Conservation (phyloP, 1,140 invertebrate species). For the Drosophila hydei region DNA sequence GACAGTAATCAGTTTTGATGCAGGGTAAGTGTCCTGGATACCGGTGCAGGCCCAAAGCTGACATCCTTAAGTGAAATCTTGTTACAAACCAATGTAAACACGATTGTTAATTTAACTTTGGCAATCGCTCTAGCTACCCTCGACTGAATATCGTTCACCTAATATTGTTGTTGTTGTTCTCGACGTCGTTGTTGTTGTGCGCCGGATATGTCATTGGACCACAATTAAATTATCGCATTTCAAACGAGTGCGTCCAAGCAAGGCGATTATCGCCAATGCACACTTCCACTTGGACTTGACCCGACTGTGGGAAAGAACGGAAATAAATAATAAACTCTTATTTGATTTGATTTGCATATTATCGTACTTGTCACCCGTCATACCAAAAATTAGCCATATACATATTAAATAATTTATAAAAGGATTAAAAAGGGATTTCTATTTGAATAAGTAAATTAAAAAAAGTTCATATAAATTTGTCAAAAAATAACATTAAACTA, state of each 20-base stretch:
- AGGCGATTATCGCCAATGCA: slow-evolving; percentile 38
- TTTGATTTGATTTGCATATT: slow-evolving; percentile 78
- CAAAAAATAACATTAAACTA: no score
- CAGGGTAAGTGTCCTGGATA: slow-evolving; percentile 51
- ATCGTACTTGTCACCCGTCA: slow-evolving; percentile 13
- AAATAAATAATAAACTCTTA: slow-evolving; percentile 53
- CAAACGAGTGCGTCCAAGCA: slow-evolving; percentile 59
- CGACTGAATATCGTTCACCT: slow-evolving; percentile 4
- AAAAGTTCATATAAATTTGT: no score
- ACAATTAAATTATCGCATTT: slow-evolving; percentile 83
- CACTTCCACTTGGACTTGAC: slow-evolving; percentile 39
- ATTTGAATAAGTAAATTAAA: no score
- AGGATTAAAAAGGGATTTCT: background rate
- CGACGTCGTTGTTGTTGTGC: slow-evolving; percentile 23
- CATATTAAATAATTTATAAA: slow-evolving; percentile 14
- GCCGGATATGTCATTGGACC: slow-evolving; percentile 69
- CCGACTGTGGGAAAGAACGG: slow-evolving; percentile 68
- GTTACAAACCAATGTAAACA: slow-evolving; percentile 84
- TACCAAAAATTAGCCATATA: slow-evolving; percentile 43
- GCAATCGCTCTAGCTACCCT: slow-evolving; percentile 50
- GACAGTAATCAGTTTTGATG: slow-evolving; percentile 82
- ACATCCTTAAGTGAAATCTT: slow-evolving; percentile 84
- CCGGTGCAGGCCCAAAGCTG: slow-evolving; percentile 58
- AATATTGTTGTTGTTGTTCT: background rate
- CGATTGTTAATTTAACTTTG: slow-evolving; percentile 83